Base-by-base conservation (phyloP, 1,140 invertebrate species). In the Drepana arcuata region DNA sequence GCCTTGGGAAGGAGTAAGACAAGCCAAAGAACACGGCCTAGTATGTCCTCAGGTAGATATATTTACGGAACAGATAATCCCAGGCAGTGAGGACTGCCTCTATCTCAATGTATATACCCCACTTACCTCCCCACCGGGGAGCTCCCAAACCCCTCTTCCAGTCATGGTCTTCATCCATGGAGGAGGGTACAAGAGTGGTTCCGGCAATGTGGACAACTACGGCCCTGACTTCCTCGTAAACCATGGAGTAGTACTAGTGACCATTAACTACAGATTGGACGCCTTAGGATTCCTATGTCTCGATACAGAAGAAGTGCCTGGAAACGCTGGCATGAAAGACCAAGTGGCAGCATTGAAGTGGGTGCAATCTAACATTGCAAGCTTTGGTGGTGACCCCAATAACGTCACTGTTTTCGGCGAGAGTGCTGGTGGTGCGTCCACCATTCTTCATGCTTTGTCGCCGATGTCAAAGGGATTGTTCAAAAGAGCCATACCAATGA, bases 341-440 rank as follows among this genome's bases (percentile, higher is more conserved):
- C 70, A 75, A 75, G 55, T 75, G 2, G 53, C 60, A n/a, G 73
- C 68, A 1, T 48, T 78, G 15, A 47, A 48, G 31, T 80, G 72
- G 70, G 57, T 77, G 0, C 44, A 65, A 11, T 36, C 48, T 10
- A 74, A 80, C 44, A 74, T 79, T n/a, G 44, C 24, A 0, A 44
- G 39, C 6, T 95, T 95, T 61, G 92, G 92, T 12, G 93, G 93
- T 0, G 87, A 92, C 71, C 86, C 89, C 0, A 60, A 89, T 1
- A 86, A 87, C 47, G 86, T 95, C 0, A 95, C 93, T 0, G 66
- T 95, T n/a, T 90, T 93, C 49, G 93, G 93, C 7, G 88, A 91
- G 43, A 86, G 84, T 29, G 86, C 90, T 1, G 92, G 91, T 2
- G 87, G 83, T 7, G 85, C 86, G 0, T 55, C 59, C 0, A 35